These are phyloP conservation scores for Synanceia verrucosa DNA, from an alignment of 2,797 vertebrate genomes.

Conservation along the genomic window DNA sequence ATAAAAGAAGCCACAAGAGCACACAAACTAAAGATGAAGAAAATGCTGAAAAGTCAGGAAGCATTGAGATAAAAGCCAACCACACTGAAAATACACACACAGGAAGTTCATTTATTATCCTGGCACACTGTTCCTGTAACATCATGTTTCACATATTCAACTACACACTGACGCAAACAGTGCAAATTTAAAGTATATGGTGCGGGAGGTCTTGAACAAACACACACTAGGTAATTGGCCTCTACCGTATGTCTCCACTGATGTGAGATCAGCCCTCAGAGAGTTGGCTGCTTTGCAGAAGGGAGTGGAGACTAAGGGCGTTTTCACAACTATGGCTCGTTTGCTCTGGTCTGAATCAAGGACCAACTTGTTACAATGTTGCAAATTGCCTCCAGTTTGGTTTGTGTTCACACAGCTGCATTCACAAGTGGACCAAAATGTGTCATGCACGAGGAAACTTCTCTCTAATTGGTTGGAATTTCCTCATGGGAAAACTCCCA, in stretches of 20 bases:
- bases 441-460: too few species aligned
- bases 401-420: too few species aligned
- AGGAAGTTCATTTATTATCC: background rate
- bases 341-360: too few species aligned
- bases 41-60: background rate
- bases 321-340: too few species aligned
- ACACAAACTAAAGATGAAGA: background rate
- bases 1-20: background rate
- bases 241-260: constrained; percentile 26
- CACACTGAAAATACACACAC: background rate
- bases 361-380: too few species aligned
- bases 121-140: constrained; percentile 13
- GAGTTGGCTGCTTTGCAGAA: constrained; percentile 11
- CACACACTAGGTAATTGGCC: constrained; percentile 40
- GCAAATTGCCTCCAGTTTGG: too few species aligned
- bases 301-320: background rate
- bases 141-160: constrained; percentile 17
- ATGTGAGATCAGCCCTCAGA: constrained; percentile 38
- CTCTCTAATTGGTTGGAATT: too few species aligned
- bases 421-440: too few species aligned
- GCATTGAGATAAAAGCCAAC: background rate
- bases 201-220: constrained; percentile 56
- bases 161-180: constrained; percentile 29
- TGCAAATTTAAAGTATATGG: background rate
- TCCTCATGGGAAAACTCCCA: too few species aligned